Percentiles rank a stretch among this genome's conserved stretches.
Conservation (phyloP, 92 coral and sea anemone species). For the Siderastrea siderea region DNA sequence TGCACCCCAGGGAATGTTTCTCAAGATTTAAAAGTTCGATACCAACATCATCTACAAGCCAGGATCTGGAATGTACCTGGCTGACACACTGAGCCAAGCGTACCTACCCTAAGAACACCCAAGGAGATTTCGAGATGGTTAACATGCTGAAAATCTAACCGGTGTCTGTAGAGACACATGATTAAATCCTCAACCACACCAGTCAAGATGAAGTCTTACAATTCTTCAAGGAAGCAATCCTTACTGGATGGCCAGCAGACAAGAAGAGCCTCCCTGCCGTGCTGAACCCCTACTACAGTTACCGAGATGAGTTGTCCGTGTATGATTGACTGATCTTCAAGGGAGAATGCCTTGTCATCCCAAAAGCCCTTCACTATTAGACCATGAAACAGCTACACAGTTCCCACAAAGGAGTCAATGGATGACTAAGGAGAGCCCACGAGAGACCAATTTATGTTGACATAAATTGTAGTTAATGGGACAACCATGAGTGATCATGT, state of each 20-base stretch:
- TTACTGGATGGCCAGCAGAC: constrained; percentile 63
- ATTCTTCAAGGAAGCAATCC: constrained; percentile 42
- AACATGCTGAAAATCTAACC: neutral
- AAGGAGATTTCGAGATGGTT: neutral
- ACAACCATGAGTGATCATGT: too few species aligned
- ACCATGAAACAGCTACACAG: neutral
- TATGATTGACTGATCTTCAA: neutral
- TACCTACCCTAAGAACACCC: neutral
- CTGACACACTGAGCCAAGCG: neutral
- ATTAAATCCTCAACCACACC: constrained; percentile 42
- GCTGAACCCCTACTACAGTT: constrained; percentile 6
- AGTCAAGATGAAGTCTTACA: constrained; percentile 50
- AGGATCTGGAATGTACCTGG: constrained; percentile 24
- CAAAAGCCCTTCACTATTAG: neutral
- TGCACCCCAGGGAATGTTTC: constrained; percentile 75
- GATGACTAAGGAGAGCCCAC: neutral
- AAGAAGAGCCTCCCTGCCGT: constrained; percentile 9
- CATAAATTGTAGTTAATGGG: too few species aligned
- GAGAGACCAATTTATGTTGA: too few species aligned
- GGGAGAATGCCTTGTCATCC: neutral
- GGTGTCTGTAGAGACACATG: neutral
- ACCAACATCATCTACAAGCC: constrained; percentile 40
- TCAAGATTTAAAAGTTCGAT: constrained; percentile 52
- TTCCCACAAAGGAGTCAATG: neutral
- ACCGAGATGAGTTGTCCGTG: neutral